A percentile compares a stretch with the other conserved stretches of the same genome.
These are phyloP conservation scores for Micronycteris hirsuta DNA, from an alignment of 2,113 vertebrate genomes.

Conservation along the genomic window DNA sequence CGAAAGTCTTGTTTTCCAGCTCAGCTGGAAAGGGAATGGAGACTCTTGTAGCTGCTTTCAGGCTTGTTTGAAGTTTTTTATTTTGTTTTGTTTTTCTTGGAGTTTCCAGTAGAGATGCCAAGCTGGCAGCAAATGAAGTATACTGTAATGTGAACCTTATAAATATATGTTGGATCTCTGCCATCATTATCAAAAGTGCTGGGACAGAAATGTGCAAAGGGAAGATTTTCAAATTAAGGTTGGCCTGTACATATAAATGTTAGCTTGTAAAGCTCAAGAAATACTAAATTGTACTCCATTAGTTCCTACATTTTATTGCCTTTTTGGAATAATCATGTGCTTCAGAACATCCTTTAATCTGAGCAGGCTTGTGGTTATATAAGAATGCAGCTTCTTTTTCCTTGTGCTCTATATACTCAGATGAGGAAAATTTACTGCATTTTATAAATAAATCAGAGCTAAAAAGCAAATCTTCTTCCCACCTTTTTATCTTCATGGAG, in stretches of 20 bases:
- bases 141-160: constrained; percentile 40
- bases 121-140: constrained; percentile 52
- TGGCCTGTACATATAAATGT: constrained; percentile 31
- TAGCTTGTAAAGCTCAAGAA: constrained; percentile 58
- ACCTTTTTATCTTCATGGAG: constrained; percentile 73
- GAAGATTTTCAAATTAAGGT: constrained; percentile 49
- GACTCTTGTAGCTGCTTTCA: constrained; percentile 13
- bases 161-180: constrained; percentile 27
- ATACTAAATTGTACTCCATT: constrained; percentile 41
- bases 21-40: constrained; percentile 7
- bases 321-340: constrained; percentile 55
- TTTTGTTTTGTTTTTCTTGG: constrained; percentile 67
- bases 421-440: constrained; percentile 73
- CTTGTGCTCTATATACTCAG: constrained; percentile 58
- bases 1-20: background rate
- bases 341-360: constrained; percentile 63
- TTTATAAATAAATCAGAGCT: constrained; percentile 77
- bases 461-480: constrained; percentile 74
- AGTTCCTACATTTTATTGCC: constrained; percentile 63
- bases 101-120: constrained; percentile 61
- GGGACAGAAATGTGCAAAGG: constrained; percentile 58
- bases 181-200: constrained; percentile 56
- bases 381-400: constrained; percentile 56
- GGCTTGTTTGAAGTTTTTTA: constrained; percentile 49
- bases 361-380: constrained; percentile 59